Percentiles rank a stretch among this genome's conserved stretches.
These are phyloP conservation scores for Buphagus erythrorhynchus DNA, from an alignment of 2,797 vertebrate species.

Conservation along the genomic window DNA sequence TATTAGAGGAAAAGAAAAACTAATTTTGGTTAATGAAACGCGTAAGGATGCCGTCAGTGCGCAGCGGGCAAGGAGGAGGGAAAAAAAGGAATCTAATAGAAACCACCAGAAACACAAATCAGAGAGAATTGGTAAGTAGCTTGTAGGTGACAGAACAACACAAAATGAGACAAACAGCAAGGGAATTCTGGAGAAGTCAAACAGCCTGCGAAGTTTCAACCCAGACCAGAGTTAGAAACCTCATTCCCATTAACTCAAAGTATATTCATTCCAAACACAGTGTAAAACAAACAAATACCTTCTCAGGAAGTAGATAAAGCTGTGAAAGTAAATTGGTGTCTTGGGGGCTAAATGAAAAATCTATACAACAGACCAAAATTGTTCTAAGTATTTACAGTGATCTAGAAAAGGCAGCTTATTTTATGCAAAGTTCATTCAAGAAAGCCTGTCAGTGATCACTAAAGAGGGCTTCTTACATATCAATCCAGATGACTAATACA, in stretches of 20 bases:
- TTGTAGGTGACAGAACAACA: neutral
- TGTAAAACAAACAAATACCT: neutral
- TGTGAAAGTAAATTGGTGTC: neutral
- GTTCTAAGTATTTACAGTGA: neutral
- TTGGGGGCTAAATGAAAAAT: neutral
- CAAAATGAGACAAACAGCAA: neutral
- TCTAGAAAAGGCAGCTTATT: neutral
- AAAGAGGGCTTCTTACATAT: neutral
- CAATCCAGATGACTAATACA: neutral
- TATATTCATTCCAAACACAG: neutral
- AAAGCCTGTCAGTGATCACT: neutral
- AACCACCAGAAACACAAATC: neutral
- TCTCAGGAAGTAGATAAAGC: neutral
- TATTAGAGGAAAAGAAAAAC: neutral
- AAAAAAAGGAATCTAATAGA: neutral
- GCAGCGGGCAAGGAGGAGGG: neutral
- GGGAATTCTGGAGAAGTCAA: neutral
- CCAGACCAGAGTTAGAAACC: neutral
- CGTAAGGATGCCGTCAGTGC: neutral
- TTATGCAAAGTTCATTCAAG: neutral
- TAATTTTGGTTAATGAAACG: neutral
- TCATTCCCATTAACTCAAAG: neutral
- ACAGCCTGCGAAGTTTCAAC: neutral
- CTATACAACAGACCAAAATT: neutral
- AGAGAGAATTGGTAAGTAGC: neutral